Percentiles rank a stretch among this genome's conserved stretches.
Evolutionary conservation across 2,888 invertebrate genomes (phyloP).

Genomic region (Lamellibrachia satsuma): DNA sequence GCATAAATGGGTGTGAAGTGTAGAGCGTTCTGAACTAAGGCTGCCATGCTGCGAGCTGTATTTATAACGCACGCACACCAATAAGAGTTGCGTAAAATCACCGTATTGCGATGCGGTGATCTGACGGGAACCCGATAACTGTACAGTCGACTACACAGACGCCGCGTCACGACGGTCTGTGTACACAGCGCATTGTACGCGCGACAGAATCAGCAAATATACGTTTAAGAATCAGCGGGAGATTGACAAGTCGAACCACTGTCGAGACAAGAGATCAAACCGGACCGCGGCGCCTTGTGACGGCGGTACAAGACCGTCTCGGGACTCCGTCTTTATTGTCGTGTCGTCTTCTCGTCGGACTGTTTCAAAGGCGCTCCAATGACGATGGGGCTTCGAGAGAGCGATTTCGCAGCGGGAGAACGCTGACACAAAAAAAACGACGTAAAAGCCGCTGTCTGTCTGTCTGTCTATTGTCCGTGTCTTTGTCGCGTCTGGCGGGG

Average conservation of each 20-base stretch:
- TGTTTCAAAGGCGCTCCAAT: neutral
- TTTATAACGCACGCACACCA: neutral
- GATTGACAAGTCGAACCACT: neutral
- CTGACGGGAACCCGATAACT: neutral
- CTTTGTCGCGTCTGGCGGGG: neutral
- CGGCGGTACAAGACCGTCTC: neutral
- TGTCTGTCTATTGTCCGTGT: neutral
- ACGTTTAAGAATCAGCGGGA: conserved; percentile 10
- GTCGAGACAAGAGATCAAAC: neutral
- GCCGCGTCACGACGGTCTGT: neutral
- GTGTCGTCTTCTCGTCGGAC: neutral
- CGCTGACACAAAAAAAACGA: neutral
- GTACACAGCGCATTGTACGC: neutral
- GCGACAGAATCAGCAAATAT: neutral
- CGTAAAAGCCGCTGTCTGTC: neutral
- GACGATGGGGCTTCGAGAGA: neutral
- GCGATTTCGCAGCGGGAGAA: neutral
- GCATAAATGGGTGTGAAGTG: no score
- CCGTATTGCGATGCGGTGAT: neutral
- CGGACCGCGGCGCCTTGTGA: neutral
- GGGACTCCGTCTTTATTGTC: neutral
- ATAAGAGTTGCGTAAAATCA: neutral
- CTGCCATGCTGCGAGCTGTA: neutral
- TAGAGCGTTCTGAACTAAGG: no score
- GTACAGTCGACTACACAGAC: neutral